Evolutionary conservation across 2,888 invertebrate species (phyloP), one percentile per base, ranked within the genome.

Genomic region (Pseudococcus viburni): DNA sequence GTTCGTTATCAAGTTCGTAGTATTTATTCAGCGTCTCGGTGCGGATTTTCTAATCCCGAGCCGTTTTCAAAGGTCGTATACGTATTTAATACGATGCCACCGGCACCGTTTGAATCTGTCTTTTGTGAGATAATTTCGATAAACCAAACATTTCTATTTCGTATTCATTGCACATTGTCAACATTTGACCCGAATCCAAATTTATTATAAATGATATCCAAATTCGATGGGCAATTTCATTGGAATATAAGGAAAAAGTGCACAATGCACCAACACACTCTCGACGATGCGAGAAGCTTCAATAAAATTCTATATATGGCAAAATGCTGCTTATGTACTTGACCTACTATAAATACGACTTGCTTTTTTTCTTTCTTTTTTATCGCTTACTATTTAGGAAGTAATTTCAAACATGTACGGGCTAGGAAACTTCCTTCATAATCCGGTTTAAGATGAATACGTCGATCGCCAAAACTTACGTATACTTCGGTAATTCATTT

Each of bases 291-390:
- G 42, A 42, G 42, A 73, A 73, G 73, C 73, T 73, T 73, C 73
- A 33, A 73, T 64, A 73, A 73, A 73, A 33, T 5, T 17, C 73
- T 73, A 33, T 73, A 73, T 73, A 73, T 73, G 73, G 73, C 17
- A 33, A 73, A 64, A 73, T 8, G 73, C 73, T 73, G 17, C 33
- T 73, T 33, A 73, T 73, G 73, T 73, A 73, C 73, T 73, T 73
- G 73, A 73, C 73, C 73, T 73, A 64, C 15, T 51, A 51, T 73
- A 73, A 33, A 33, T 73, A 33, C 73, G 12, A 73, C 73, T 73
- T 73, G n/a, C 39, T 73, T 33, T 33, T 33, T 33, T 33, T 15
- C 26, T 68, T 8, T 42, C 7, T 26, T 68, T 59, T n/a, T 59
- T 59, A 59, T n/a, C 59, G 59, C 8, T 9, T 22, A 22, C 73